Base-by-base conservation (phyloP, 2,888 invertebrate genomes). In the Notodonta ziczac region DNA sequence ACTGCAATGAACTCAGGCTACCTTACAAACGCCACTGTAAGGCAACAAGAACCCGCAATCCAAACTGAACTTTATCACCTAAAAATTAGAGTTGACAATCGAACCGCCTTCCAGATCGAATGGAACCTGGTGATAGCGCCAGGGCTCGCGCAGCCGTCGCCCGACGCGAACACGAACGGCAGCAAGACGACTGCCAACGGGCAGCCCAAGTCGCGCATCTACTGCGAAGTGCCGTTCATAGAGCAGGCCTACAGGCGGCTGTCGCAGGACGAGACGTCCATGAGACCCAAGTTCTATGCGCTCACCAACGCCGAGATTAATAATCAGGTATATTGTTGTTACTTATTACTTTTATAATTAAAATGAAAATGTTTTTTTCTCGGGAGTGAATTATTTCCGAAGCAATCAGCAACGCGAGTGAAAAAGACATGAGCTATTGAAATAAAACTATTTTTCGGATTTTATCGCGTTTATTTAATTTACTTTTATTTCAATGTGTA, bases 241-340 rank as follows among this genome's bases (percentile, higher is more conserved):
- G 94, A 94, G 65, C 84, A 86, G 61, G 90, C 91, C 2, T 94
- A 93, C 72, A 76, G 93, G 9, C 76, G 88, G 0, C 79, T 90
- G 44, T 86, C 91, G 13, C 91, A 90, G 60, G 95, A 95, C 59
- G 96, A 95, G 67, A 95, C 95, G 52, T 96, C 95, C 0, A 97
- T 98, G 95, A 96, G 97, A 66, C 98, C 99, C 0, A 96, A 97
- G 77, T 99, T 99, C 90, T 99, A 99, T 86, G 97, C 98, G 32
- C 93, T 99, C 39, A 97, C 98, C 12, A 96, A 96, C 59, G 93
- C 97, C 7, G 98, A 98, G 64, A 90, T 94, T 59, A 95, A 95
- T 74, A 94, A 94, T 75, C 94, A 94, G 85, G 94, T 94, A 74
- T 32, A 24, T 24, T 24, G 1, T 24, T 24, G 24, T 24, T 24